Evolutionary conservation across 64 coral and sea anemone species (phyloP).

Genomic region (Pachyseris speciosa): DNA sequence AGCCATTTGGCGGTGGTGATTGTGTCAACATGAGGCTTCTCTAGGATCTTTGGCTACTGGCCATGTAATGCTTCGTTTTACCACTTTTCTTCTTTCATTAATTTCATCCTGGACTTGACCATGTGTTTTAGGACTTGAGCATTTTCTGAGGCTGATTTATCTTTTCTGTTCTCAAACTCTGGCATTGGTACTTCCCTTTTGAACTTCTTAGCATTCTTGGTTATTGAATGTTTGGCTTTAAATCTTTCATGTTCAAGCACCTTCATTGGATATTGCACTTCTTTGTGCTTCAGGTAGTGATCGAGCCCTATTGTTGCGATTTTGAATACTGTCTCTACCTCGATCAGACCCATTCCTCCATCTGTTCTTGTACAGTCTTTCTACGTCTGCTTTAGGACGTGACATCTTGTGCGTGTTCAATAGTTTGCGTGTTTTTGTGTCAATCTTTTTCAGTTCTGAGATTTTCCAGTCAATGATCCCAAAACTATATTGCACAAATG

Average conservation of each 20-base stretch:
- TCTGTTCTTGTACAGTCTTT: slow-evolving; percentile 29
- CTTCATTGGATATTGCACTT: neutral
- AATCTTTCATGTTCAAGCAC: neutral
- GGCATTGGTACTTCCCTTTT: neutral
- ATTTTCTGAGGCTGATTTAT: neutral
- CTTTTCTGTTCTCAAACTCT: neutral
- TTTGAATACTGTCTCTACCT: neutral
- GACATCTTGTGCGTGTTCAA: slow-evolving; percentile 1
- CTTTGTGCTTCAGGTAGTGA: neutral
- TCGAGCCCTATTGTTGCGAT: neutral
- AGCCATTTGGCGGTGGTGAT: neutral
- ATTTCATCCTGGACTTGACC: neutral
- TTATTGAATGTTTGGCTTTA: neutral
- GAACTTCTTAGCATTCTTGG: neutral
- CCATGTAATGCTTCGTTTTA: neutral
- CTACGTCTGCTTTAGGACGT: neutral
- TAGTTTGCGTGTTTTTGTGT: slow-evolving; percentile 7
- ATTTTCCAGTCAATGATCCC: slow-evolving; percentile 23
- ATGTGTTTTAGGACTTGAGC: neutral
- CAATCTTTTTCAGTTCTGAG: neutral
- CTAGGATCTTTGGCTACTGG: neutral
- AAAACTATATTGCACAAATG: slow-evolving; percentile 26
- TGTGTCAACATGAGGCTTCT: neutral
- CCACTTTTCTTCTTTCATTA: neutral
- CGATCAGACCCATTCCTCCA: neutral